These are phyloP conservation scores for Ceratitis capitata DNA, from an alignment of 1,140 invertebrate genomes.

Conservation along the genomic window DNA sequence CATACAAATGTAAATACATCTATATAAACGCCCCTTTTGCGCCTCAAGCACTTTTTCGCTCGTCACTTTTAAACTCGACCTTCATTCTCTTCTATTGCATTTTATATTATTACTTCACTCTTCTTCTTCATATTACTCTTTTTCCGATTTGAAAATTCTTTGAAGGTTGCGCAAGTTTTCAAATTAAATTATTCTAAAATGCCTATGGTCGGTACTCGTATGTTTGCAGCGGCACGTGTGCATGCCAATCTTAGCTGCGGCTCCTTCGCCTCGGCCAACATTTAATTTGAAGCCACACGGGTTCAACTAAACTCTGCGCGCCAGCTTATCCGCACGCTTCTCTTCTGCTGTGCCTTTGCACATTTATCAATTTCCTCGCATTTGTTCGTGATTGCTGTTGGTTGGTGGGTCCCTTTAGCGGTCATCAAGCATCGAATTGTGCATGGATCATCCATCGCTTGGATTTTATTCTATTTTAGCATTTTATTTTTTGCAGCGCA, in stretches of 20 bases:
- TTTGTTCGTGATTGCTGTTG: background rate
- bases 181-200: conserved; percentile 31
- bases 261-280: too few species aligned
- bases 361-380: background rate
- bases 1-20: background rate
- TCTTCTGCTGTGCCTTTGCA: background rate
- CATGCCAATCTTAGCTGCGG: background rate
- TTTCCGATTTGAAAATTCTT: too few species aligned
- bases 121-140: background rate
- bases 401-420: too few species aligned
- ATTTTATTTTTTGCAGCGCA: background rate
- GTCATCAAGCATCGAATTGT: too few species aligned
- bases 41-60: background rate
- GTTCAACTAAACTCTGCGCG: too few species aligned
- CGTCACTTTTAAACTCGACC: background rate
- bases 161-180: conserved; percentile 28
- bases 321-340: too few species aligned
- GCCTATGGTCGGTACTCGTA: too few species aligned
- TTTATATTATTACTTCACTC: background rate
- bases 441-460: background rate
- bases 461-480: background rate
- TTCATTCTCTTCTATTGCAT: conserved; percentile 14
- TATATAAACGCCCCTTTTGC: background rate
- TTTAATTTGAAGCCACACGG: background rate
- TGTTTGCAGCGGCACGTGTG: background rate